Evolutionary conservation across 1,140 invertebrate genomes (phyloP).

Genomic region (Papilio glaucus): DNA sequence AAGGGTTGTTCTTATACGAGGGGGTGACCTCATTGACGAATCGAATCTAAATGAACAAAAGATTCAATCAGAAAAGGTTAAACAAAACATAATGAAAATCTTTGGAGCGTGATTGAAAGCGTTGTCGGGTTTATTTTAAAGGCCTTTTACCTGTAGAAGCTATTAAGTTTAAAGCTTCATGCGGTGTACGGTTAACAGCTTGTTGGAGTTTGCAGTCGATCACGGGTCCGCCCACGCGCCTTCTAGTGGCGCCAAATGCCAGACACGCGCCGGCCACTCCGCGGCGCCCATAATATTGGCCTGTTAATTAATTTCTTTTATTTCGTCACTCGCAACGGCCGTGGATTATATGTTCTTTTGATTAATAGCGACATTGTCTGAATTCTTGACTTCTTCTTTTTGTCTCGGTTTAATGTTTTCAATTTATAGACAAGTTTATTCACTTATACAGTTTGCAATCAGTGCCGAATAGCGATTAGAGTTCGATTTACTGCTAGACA

Average conservation of each 20-base stretch:
- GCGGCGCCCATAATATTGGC: constrained; percentile 36
- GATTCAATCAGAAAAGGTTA: constrained; percentile 7
- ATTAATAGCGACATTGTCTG: constrained; percentile 26
- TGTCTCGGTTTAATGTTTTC: constrained; percentile 13
- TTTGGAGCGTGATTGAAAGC: constrained; percentile 26
- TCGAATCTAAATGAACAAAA: constrained; percentile 5
- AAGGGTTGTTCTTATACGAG: not conserved
- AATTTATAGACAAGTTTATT: constrained; percentile 7
- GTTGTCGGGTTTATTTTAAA: constrained; percentile 36
- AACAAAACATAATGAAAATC: constrained; percentile 12
- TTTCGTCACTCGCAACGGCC: constrained; percentile 31
- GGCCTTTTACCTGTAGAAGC: constrained; percentile 33
- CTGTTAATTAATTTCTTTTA: constrained; percentile 38
- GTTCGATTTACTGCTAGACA: no score
- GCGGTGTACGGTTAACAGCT: constrained; percentile 33
- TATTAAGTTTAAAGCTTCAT: constrained; percentile 36
- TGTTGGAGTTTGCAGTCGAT: constrained; percentile 48
- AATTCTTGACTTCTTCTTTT: constrained; percentile 20
- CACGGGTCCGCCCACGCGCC: constrained; percentile 53
- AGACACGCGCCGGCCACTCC: constrained; percentile 39
- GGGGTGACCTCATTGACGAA: constrained; percentile 4
- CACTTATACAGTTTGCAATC: no score
- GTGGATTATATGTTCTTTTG: constrained; percentile 27
- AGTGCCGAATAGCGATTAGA: no score
- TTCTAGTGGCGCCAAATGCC: constrained; percentile 49